These are phyloP conservation scores for Junco hyemalis DNA, from an alignment of 2,113 vertebrate genomes.

Conservation along the genomic window DNA sequence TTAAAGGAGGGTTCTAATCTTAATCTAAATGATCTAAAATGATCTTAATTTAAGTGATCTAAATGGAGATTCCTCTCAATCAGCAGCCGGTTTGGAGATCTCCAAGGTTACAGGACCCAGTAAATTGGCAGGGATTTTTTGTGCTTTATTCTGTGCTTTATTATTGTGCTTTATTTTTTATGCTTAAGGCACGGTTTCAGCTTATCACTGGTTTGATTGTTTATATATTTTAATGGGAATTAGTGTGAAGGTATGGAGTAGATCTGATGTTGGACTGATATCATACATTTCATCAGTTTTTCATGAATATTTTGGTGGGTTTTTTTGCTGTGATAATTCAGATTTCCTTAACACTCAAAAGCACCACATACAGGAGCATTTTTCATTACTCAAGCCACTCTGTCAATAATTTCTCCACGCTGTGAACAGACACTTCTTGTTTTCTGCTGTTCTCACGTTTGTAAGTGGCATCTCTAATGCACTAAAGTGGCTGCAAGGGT, in stretches of 20 bases:
- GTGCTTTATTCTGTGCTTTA: background rate
- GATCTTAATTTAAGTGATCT: no score
- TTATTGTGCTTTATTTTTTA: no score
- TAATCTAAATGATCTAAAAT: background rate
- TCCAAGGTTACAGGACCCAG: background rate
- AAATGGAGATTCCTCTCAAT: background rate
- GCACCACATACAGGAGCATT: background rate
- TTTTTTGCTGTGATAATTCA: background rate
- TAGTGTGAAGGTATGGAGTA: accelerated
- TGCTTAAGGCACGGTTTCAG: background rate
- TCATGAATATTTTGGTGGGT: background rate
- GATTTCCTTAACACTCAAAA: background rate
- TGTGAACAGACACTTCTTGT: background rate
- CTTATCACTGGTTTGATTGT: background rate
- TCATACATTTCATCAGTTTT: background rate
- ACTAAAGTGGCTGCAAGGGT: accelerated
- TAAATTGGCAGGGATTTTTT: background rate
- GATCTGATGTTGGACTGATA: background rate
- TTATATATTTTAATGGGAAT: background rate
- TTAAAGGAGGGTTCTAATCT: background rate
- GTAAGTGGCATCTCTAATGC: background rate
- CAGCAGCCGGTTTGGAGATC: background rate
- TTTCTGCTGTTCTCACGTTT: background rate
- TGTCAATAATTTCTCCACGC: background rate
- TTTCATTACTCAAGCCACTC: background rate